A percentile compares a stretch with the other conserved stretches of the same genome.
phyloP scores from a whole-genome alignment of 2,888 invertebrate species.

The Sesamia inferens region DNA sequence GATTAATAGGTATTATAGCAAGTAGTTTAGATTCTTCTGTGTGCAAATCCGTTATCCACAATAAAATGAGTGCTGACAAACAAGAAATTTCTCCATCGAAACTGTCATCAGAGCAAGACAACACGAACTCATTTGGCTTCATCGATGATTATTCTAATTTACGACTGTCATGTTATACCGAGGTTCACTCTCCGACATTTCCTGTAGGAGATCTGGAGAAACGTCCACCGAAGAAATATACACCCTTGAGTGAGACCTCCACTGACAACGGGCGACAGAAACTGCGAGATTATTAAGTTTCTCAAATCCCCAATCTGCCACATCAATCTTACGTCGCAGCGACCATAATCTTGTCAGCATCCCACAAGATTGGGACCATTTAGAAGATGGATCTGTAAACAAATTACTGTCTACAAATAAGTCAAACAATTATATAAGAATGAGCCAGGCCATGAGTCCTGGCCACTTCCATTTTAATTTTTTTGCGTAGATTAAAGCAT shows the following conservation, averaged over 20 bases:
- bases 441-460: too few relatives aligned
- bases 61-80: slow-evolving; percentile 52
- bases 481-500: too few relatives aligned
- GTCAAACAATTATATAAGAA: background rate
- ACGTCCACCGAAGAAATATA: slow-evolving; percentile 35
- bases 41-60: background rate
- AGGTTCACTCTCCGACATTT: slow-evolving; percentile 1
- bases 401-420: slow-evolving; percentile 42
- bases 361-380: slow-evolving; percentile 68
- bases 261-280: slow-evolving; percentile 62
- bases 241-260: slow-evolving; percentile 52
- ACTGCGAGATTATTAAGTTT: slow-evolving; percentile 70
- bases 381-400: slow-evolving; percentile 41
- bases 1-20: background rate
- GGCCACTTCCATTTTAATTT: too few relatives aligned
- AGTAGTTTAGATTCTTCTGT: background rate
- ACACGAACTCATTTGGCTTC: slow-evolving; percentile 57
- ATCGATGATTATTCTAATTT: slow-evolving; percentile 81
- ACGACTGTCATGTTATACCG: slow-evolving; percentile 75
- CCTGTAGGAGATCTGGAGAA: slow-evolving; percentile 13
- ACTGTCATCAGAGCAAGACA: slow-evolving; percentile 20
- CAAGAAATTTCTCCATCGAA: slow-evolving; percentile 28
- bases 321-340: slow-evolving; percentile 74
- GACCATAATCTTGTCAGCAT: slow-evolving; percentile 74
- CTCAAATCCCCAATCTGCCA: slow-evolving; percentile 76